Conservation (phyloP, 2,888 invertebrate species). For the Patella ulyssiponensis region DNA sequence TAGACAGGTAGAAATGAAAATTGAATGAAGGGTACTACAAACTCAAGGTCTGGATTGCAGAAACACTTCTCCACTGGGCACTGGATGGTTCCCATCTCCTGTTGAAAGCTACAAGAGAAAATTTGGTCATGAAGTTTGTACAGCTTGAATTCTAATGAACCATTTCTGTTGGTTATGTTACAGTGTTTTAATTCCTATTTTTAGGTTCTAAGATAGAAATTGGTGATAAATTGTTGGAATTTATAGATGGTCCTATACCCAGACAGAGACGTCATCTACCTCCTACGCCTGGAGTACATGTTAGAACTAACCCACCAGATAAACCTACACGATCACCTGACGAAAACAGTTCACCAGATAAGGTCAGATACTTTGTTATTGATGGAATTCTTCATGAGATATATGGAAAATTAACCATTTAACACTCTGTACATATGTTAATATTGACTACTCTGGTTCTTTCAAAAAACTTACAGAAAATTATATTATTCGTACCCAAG, state of each 20-base stretch:
- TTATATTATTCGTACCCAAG: no score
- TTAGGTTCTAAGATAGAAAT: constrained; percentile 55
- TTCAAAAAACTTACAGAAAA: background rate
- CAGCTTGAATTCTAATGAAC: no score
- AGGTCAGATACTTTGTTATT: background rate
- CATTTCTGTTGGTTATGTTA: no score
- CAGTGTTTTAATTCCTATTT: no score
- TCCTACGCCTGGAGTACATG: constrained; percentile 54
- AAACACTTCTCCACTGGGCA: no score
- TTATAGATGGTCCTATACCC: constrained; percentile 46
- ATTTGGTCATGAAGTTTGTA: no score
- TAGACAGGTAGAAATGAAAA: no score
- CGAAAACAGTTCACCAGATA: background rate
- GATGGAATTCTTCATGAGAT: no score
- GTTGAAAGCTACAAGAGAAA: no score
- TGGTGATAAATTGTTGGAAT: constrained; percentile 55
- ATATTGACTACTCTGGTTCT: background rate
- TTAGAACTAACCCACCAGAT: constrained; percentile 49
- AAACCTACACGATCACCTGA: constrained; percentile 47
- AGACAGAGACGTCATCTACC: constrained; percentile 54
- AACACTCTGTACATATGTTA: background rate
- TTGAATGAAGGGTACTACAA: no score
- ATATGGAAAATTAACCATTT: background rate
- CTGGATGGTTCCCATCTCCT: no score
- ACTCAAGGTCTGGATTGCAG: no score